These are phyloP conservation scores for Oegoconia quadripuncta DNA, from an alignment of 2,888 invertebrate genomes.

Conservation along the genomic window DNA sequence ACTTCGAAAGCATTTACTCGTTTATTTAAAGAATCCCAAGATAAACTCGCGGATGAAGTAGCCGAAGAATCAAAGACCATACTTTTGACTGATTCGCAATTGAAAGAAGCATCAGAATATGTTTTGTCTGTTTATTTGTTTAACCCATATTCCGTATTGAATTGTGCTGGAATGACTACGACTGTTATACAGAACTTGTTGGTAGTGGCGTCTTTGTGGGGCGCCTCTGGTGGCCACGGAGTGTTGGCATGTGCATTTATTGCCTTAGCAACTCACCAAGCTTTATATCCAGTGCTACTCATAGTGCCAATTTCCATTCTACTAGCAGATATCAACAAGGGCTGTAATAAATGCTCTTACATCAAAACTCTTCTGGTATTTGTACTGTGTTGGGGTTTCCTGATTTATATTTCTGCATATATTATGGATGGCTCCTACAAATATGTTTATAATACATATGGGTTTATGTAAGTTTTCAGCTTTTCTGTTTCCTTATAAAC, in stretches of 20 bases:
- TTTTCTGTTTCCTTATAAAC: neutral
- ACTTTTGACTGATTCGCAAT: conserved; percentile 75
- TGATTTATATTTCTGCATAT: conserved; percentile 81
- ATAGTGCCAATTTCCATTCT: conserved; percentile 90
- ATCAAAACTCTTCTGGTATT: conserved; percentile 74
- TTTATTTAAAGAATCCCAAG: conserved; percentile 76
- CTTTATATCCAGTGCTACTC: conserved; percentile 89
- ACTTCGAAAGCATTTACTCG: conserved; percentile 84
- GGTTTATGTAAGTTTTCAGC: conserved; percentile 86
- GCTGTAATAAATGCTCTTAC: conserved; percentile 68
- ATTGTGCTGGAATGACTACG: conserved; percentile 93
- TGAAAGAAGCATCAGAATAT: conserved; percentile 82
- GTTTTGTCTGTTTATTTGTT: conserved; percentile 90
- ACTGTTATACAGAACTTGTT: conserved; percentile 94
- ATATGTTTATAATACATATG: conserved; percentile 86
- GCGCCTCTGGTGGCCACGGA: conserved; percentile 82
- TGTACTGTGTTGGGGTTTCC: conserved; percentile 67
- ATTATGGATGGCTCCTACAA: conserved; percentile 82
- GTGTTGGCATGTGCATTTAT: conserved; percentile 82
- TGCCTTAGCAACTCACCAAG: conserved; percentile 89
- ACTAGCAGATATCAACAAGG: conserved; percentile 77
- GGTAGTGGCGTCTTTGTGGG: conserved; percentile 84
- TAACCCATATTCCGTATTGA: conserved; percentile 92
- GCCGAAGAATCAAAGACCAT: conserved; percentile 79
- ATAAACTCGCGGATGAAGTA: conserved; percentile 66